Evolutionary conservation across 1,140 invertebrate species (phyloP), one percentile per base, ranked within the genome.

Genomic region (Sarcophaga bullata): DNA sequence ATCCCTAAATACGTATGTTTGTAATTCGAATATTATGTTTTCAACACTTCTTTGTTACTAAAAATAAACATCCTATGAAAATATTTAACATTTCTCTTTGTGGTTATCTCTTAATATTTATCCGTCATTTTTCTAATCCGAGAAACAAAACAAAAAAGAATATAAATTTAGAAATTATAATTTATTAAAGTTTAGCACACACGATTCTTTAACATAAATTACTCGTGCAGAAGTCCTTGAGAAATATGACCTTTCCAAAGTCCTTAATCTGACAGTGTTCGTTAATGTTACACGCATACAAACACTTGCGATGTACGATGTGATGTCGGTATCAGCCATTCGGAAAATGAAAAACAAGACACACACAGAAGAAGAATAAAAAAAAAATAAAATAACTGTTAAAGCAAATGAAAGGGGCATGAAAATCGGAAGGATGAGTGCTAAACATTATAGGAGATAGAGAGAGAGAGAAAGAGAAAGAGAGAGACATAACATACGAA

Each of bases 221-320:
- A 58, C 54, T 58, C 54, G 54, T 58, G 54, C 15, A 58, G n/a
- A 52, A 58, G n/a, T 13, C n/a, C 54, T n/a, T 58, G 15, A n/a
- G 54, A 13, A 58, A 58, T 58, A 58, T 58, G 54, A 58, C 54
- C 54, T 58, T 58, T n/a, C 13, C n/a, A 58, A 58, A 58, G 54
- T 58, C 54, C 54, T 58, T 58, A 58, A 58, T 58, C 54, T 58
- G 73, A 25, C 47, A 46, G 78, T 75, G 19, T 81, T 73, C 37
- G 62, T 82, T 84, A 49, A 37, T 52, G 19, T 86, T 86, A 86
- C 84, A 81, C 84, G 84, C 85, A 84, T 73, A 83, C 25, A 75
- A 15, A 25, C 73, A 48, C 25, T 5, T 37, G 17, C 72, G 11
- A 25, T 19, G 25, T 10, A 58, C n/a, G 54, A 15, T 13, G 15